Evolutionary conservation across 2,113 vertebrate species (phyloP), one percentile per base, ranked within the genome.

Genomic region (Raja brachyura): DNA sequence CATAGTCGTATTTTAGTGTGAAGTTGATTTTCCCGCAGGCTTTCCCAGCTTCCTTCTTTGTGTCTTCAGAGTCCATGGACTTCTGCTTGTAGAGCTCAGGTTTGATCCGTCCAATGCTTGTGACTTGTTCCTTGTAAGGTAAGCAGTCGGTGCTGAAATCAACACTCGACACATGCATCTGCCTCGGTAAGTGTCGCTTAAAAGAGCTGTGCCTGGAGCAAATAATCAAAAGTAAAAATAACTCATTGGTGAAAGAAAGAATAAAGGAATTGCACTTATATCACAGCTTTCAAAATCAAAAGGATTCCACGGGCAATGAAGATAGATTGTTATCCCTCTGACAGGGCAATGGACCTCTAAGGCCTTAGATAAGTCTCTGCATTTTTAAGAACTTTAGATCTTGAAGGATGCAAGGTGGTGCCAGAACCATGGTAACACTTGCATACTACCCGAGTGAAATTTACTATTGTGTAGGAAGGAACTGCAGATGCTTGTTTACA

Each of bases 1-100:
- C 98, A 0, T 99, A 99, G 96, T 98, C 98, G 0, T 99, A 99
- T 95, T 98, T 98, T 93, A 99, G 97, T 0, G 98, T 97, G 95
- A 99, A 98, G 96, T 99, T 98, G 94, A 99, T 99, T 94, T 97
- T 97, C 94, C 98, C 98, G 0, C 98, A 99, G 94, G 96, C 97
- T 95, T 98, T 98, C 94, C 96, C 95, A 0, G 96, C 95, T 79
- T 97, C 97, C 1, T 97, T 97, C 94, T 98, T 97, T 6, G 97
- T 96, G 0, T 98, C 98, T 0, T 98, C 98, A 0, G 96, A 95
- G 2, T 99, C 98, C 93, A 96, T 94, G 0, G 97, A 96, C 93
- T 98, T 98, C 90, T 98, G 98, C 54, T 98, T 98, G 94, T 99
- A 99, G 93, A 99, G 97, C 94, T 99, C 98, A 0, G 98, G 98